Percentiles rank a stretch among this genome's conserved stretches.
Conservation (phyloP, 2,888 invertebrate genomes). For the Hofmannophila pseudospretella region DNA sequence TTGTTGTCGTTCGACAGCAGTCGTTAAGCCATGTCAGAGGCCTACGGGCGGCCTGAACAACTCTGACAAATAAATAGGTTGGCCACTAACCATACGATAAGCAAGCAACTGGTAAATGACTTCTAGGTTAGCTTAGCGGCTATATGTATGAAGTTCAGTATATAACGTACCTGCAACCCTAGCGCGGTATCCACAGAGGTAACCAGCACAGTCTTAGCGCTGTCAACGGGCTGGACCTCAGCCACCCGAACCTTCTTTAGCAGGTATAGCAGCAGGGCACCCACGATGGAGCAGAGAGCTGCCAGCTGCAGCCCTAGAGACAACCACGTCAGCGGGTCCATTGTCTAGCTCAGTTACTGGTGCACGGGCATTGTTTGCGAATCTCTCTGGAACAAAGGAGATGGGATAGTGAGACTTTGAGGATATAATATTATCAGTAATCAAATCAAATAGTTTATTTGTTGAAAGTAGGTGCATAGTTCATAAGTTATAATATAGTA, state of each 20-base stretch:
- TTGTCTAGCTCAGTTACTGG: slow-evolving; percentile 33
- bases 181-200: slow-evolving; percentile 89
- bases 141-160: too few species aligned
- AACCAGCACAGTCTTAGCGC: slow-evolving; percentile 85
- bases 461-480: too few species aligned
- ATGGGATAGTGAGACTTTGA: not conserved
- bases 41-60: too few species aligned
- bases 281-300: slow-evolving; percentile 89
- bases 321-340: slow-evolving; percentile 90
- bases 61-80: too few species aligned
- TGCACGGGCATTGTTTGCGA: slow-evolving; percentile 44
- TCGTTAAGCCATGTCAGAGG: too few species aligned
- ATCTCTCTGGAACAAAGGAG: slow-evolving; percentile 44
- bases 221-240: slow-evolving; percentile 76
- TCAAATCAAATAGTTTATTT: not conserved
- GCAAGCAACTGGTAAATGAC: too few species aligned
- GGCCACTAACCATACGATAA: too few species aligned
- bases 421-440: not conserved
- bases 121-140: too few species aligned
- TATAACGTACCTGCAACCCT: slow-evolving; percentile 81
- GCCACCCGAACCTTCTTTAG: slow-evolving; percentile 84
- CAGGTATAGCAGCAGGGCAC: slow-evolving; percentile 87
- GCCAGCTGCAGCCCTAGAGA: slow-evolving; percentile 88
- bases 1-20: too few species aligned
- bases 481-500: too few species aligned